These are phyloP conservation scores for Brachionus sp. DNA, from an alignment of 1,140 invertebrate genomes.

Conservation along the genomic window DNA sequence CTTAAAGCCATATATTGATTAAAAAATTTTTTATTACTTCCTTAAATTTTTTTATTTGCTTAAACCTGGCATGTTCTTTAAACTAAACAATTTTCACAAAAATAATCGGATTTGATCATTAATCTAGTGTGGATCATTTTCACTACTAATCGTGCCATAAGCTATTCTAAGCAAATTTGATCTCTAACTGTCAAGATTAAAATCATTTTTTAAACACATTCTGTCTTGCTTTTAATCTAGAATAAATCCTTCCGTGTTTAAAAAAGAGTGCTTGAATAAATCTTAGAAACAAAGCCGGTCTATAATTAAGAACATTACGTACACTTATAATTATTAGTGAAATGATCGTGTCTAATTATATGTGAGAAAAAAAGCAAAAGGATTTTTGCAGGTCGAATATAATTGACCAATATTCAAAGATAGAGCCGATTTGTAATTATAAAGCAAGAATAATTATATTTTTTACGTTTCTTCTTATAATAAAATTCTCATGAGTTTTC, in stretches of 20 bases:
- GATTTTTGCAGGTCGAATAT: background rate
- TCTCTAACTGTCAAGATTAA: background rate
- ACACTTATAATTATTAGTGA: background rate
- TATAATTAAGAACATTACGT: background rate
- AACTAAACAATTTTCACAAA: background rate
- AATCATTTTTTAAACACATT: background rate
- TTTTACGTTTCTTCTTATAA: background rate
- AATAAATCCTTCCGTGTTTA: background rate
- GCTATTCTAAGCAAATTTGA: background rate
- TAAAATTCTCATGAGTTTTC: background rate
- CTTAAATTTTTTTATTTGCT: background rate
- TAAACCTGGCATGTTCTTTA: background rate
- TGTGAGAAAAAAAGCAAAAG: background rate
- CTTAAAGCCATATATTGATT: too few relatives aligned
- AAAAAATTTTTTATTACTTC: too few relatives aligned
- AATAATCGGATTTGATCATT: background rate
- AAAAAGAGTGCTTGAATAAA: background rate
- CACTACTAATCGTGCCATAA: background rate
- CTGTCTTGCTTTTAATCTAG: background rate
- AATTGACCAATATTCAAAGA: background rate
- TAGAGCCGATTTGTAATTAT: background rate
- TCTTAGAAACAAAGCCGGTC: background rate
- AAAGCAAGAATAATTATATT: background rate
- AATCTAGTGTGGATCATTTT: background rate
- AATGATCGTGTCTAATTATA: background rate